A percentile compares a stretch with the other conserved stretches of the same genome.
Evolutionary conservation across 2,888 invertebrate species (phyloP).

Genomic region (Trachelus stipa): DNA sequence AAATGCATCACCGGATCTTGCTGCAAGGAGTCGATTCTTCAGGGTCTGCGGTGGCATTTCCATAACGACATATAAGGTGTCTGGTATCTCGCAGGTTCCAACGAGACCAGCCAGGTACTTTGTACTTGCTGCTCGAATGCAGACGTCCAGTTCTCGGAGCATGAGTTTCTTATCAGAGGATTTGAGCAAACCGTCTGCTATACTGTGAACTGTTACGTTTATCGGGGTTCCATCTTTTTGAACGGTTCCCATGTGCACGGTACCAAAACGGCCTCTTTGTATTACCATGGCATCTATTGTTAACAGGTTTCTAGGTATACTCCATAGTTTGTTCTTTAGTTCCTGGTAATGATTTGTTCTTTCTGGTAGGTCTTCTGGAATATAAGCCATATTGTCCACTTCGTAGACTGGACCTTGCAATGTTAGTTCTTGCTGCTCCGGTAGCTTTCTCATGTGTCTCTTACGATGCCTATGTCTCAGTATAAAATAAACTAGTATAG

Average conservation of each 20-base stretch:
- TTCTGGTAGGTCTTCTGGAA: slow-evolving; percentile 77
- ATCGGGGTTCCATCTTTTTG: slow-evolving; percentile 72
- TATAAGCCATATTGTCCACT: slow-evolving; percentile 83
- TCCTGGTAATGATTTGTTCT: slow-evolving; percentile 79
- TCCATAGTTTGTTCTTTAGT: slow-evolving; percentile 81
- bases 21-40: slow-evolving; percentile 74
- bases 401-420: slow-evolving; percentile 84
- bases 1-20: slow-evolving; percentile 56
- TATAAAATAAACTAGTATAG: slow-evolving; percentile 74
- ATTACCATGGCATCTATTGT: slow-evolving; percentile 78
- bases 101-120: slow-evolving; percentile 79
- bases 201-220: slow-evolving; percentile 75
- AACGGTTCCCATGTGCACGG: slow-evolving; percentile 79
- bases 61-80: slow-evolving; percentile 79
- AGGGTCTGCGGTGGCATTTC: slow-evolving; percentile 77
- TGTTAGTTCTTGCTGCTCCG: slow-evolving; percentile 77
- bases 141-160: slow-evolving; percentile 78
- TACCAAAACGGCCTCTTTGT: slow-evolving; percentile 83
- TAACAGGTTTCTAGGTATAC: slow-evolving; percentile 78
- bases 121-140: slow-evolving; percentile 78
- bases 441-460: slow-evolving; percentile 68
- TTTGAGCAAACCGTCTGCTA: slow-evolving; percentile 71
- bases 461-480: slow-evolving; percentile 66
- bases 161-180: slow-evolving; percentile 70
- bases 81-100: slow-evolving; percentile 83